phyloP scores from a whole-genome alignment of 2,113 vertebrate genomes.

The Pomatostomus ruficeps region DNA sequence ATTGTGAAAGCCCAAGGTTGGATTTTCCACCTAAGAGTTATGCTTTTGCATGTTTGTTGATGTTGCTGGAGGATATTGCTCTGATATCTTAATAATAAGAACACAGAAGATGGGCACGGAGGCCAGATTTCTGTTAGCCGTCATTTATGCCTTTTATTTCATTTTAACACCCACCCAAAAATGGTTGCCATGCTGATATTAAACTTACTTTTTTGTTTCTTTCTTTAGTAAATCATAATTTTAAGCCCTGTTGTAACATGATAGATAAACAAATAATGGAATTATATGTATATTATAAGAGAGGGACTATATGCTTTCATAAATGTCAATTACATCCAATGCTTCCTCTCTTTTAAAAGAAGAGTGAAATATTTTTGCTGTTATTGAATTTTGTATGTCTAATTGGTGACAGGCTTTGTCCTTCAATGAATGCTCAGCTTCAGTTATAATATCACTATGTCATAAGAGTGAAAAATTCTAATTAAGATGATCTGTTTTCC shows the following conservation, averaged over 20 bases:
- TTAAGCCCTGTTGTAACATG: not conserved
- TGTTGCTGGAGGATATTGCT: not conserved
- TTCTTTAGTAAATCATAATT: not conserved
- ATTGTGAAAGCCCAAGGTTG: constrained; percentile 27
- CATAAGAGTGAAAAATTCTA: constrained; percentile 41
- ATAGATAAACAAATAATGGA: not conserved
- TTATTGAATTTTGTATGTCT: not conserved
- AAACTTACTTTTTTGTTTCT: not conserved
- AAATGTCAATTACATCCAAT: not conserved
- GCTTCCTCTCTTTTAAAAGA: not conserved
- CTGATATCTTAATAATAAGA: constrained; percentile 4
- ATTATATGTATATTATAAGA: not conserved
- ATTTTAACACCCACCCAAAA: not conserved
- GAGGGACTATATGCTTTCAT: not conserved
- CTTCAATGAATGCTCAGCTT: constrained; percentile 43
- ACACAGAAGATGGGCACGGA: not conserved
- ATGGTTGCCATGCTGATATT: not conserved
- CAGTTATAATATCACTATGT: constrained; percentile 34
- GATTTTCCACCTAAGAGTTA: not conserved
- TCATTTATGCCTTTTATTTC: not conserved
- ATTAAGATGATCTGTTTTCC: constrained; percentile 60
- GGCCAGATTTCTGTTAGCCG: not conserved
- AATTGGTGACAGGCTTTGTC: constrained; percentile 13
- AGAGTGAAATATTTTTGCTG: not conserved
- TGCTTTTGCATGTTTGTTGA: not conserved